phyloP scores from a whole-genome alignment of 2,888 invertebrate species.

The Endomychus coccineus region DNA sequence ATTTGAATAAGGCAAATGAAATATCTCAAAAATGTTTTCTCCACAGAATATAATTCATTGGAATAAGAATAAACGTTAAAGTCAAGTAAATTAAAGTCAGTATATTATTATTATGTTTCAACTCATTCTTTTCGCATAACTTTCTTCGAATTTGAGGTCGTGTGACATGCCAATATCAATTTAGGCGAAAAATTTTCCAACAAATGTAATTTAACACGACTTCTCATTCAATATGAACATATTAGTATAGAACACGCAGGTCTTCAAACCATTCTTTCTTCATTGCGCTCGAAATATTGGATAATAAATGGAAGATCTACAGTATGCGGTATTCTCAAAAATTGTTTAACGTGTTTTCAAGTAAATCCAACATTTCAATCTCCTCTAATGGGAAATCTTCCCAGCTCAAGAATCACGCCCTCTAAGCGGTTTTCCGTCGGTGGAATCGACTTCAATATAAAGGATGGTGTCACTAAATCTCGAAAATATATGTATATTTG shows the following conservation, averaged over 20 bases:
- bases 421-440: slow-evolving; percentile 14
- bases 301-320: neutral
- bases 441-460: slow-evolving; percentile 16
- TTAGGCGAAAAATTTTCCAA: too few species aligned
- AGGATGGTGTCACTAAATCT: slow-evolving; percentile 11
- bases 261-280: neutral
- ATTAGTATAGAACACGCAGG: slow-evolving; percentile 8
- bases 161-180: too few species aligned
- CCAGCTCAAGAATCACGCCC: slow-evolving; percentile 10
- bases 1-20: too few species aligned
- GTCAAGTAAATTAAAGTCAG: neutral
- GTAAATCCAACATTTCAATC: slow-evolving; percentile 5
- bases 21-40: too few species aligned
- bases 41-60: slow-evolving; percentile 7
- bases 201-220: slow-evolving; percentile 6
- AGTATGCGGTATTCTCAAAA: neutral
- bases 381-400: too few species aligned
- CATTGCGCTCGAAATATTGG: neutral
- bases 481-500: slow-evolving; percentile 4
- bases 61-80: neutral
- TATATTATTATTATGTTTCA: neutral
- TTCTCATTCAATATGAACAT: slow-evolving; percentile 7
- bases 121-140: neutral
- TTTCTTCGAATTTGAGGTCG: neutral
- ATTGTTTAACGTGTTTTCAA: slow-evolving; percentile 2